Evolutionary conservation across 2,113 vertebrate species (phyloP).

Genomic region (Phycodurus eques): DNA sequence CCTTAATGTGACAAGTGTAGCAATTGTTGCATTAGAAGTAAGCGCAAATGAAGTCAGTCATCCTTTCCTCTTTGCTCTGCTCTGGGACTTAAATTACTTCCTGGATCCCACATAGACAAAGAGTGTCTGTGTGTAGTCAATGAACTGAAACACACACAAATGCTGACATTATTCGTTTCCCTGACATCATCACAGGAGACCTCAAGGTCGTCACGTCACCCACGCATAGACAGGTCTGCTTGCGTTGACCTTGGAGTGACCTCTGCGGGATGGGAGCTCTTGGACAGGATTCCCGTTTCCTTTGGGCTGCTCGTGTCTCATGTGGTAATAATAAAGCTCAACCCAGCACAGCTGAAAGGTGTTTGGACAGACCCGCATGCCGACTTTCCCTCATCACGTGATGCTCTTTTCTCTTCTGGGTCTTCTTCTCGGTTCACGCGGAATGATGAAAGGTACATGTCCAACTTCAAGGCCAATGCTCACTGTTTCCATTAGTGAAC

Average conservation of each 20-base stretch:
- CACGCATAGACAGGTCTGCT: conserved; percentile 40
- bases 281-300: conserved; percentile 56
- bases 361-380: conserved; percentile 42
- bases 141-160: conserved; percentile 32
- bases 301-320: conserved; percentile 53
- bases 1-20: background rate
- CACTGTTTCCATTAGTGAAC: background rate
- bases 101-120: conserved; percentile 35
- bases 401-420: conserved; percentile 21
- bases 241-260: conserved; percentile 33
- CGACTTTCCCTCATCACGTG: conserved; percentile 9
- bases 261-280: conserved; percentile 29
- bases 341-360: conserved; percentile 51
- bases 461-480: background rate
- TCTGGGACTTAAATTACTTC: conserved; percentile 28
- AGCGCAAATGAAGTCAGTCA: conserved; percentile 12
- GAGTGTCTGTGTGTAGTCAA: conserved; percentile 43
- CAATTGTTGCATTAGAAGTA: conserved; percentile 18
- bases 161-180: background rate
- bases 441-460: background rate
- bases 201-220: conserved; percentile 52
- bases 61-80: conserved; percentile 34
- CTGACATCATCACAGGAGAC: conserved; percentile 39
- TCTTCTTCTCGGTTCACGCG: conserved; percentile 21
- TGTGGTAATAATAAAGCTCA: conserved; percentile 60